Evolutionary conservation across 2,113 vertebrate species (phyloP).

Genomic region (Strix uralensis): DNA sequence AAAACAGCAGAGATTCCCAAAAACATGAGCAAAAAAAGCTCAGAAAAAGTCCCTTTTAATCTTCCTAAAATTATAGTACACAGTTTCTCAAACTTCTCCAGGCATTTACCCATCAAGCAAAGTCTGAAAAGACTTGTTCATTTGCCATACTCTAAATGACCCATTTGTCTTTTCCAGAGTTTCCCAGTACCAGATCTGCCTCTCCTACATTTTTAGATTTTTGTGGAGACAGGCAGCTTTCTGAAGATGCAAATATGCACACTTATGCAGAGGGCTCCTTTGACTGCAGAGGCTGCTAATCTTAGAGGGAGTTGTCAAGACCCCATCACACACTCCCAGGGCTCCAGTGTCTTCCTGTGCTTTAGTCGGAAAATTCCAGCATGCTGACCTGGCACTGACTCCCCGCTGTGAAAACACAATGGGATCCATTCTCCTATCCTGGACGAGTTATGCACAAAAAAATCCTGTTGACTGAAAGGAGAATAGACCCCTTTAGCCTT

Average conservation of each 20-base stretch:
- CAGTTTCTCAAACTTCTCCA: neutral
- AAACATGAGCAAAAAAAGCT: neutral
- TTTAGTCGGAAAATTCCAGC: conserved; percentile 8
- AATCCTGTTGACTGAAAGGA: neutral
- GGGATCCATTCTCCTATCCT: neutral
- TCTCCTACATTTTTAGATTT: neutral
- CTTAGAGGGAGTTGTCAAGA: neutral
- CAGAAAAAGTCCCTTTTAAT: neutral
- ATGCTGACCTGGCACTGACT: neutral
- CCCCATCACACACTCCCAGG: neutral
- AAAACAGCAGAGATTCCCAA: neutral
- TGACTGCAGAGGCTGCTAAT: neutral
- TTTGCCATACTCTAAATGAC: neutral
- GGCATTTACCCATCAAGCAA: neutral
- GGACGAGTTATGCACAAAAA: neutral
- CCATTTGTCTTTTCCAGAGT: neutral
- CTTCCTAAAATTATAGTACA: neutral
- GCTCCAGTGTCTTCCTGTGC: neutral
- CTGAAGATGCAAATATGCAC: neutral
- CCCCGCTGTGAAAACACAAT: neutral
- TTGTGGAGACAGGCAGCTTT: neutral
- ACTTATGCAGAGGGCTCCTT: neutral
- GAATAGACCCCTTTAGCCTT: neutral
- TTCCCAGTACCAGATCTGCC: neutral
- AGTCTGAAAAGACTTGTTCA: neutral